These are phyloP conservation scores for Gymnoscelis rufifasciata DNA, from an alignment of 2,888 invertebrate species.

Conservation along the genomic window DNA sequence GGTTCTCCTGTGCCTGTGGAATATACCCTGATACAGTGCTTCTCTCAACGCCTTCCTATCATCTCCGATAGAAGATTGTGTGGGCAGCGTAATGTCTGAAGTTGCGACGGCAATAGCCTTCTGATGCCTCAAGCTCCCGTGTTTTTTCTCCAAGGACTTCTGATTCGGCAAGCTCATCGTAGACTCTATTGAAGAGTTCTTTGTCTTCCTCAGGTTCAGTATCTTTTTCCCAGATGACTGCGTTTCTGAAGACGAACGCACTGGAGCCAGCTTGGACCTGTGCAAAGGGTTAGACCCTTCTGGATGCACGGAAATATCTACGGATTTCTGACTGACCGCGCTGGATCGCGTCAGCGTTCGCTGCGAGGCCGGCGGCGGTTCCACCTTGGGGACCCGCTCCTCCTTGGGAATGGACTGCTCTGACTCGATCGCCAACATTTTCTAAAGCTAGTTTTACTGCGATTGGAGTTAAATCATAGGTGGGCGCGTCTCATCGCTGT, in stretches of 20 bases:
- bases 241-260: slow-evolving; percentile 69
- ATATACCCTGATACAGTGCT: slow-evolving; percentile 87
- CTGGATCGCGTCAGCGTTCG: slow-evolving; percentile 79
- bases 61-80: slow-evolving; percentile 72
- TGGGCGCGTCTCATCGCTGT: slow-evolving; percentile 69
- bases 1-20: slow-evolving; percentile 86
- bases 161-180: slow-evolving; percentile 76
- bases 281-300: slow-evolving; percentile 68
- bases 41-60: slow-evolving; percentile 85
- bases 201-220: slow-evolving; percentile 68
- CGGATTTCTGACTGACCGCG: slow-evolving; percentile 81
- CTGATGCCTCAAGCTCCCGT: slow-evolving; percentile 79
- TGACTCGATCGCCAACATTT: slow-evolving; percentile 71
- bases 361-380: slow-evolving; percentile 52
- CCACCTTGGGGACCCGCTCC: slow-evolving; percentile 56
- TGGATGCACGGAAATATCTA: slow-evolving; percentile 77
- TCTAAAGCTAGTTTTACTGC: slow-evolving; percentile 22
- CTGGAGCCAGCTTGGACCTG: slow-evolving; percentile 69
- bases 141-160: slow-evolving; percentile 74
- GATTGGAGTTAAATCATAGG: slow-evolving; percentile 61
- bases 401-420: slow-evolving; percentile 63
- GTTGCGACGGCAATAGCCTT: slow-evolving; percentile 78
- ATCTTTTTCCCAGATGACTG: slow-evolving; percentile 68
- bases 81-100: slow-evolving; percentile 76
- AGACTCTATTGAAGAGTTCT: slow-evolving; percentile 74